Evolutionary conservation across 2,113 vertebrate species (phyloP), one percentile per base, ranked within the genome.

Genomic region (Etheostoma cragini): DNA sequence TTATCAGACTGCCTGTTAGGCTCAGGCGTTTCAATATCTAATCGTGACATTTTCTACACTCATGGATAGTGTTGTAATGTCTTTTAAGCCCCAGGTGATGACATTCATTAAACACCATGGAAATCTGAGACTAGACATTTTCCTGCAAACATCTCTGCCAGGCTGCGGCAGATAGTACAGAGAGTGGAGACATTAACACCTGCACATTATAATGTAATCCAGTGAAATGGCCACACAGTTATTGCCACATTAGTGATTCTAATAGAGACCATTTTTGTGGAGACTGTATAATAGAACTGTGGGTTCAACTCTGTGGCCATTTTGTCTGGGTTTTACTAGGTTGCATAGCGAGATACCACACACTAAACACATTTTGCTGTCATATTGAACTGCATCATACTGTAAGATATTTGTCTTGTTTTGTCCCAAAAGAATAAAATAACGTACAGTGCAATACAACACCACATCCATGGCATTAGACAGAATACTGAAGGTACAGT

Each of bases 1-100:
- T 87, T 90, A 90, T 92, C 90, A 79, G 84, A 68, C 60, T 65
- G 81, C 84, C 84, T 68, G 82, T 91, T 89, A 76, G 83, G 72
- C 54, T 13, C 47, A 76, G 69, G 35, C 68, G 13, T 80, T 83
- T 80, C 74, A 83, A 60, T 83, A 78, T 66, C 56, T 7, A 89
- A 81, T 80, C 49, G 63, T 83, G 82, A 90, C 85, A 80, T 92
- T 86, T 87, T 71, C 78, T 49, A 74, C 77, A 77, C 90, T 87
- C 87, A 80, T 76, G 85, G 83, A 12, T 80, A 61, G 86, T 88
- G 89, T 85, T 60, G 75, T 84, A 78, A 90, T 80, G 87, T 90
- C 84, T 89, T 70, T 45, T 65, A 75, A 73, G 87, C 88, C 86
- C 64, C 24, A 10, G 83, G 89, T 54, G 81, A 71, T 22, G 80